Conservation (phyloP, 2,888 invertebrate species). For the Leptura quadrifasciata region DNA sequence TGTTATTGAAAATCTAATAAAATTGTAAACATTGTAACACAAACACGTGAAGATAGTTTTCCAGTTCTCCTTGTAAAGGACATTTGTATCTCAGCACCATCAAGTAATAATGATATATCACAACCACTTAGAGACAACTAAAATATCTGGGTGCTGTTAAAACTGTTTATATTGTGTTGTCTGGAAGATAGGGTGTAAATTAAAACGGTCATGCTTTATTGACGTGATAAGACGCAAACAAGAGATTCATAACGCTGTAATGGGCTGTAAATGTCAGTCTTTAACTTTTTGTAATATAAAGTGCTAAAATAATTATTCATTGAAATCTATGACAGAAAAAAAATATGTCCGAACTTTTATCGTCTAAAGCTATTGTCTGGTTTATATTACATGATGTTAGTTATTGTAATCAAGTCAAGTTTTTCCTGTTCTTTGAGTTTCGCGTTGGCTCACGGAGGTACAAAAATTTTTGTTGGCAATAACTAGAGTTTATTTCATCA, state of each 20-base stretch:
- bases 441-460: too few species aligned
- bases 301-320: constrained; percentile 17
- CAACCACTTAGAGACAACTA: constrained; percentile 41
- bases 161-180: constrained; percentile 25
- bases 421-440: too few species aligned
- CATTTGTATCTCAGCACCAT: constrained; percentile 36
- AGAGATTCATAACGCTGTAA: constrained; percentile 20
- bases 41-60: too few species aligned
- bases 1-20: too few species aligned
- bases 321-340: background rate
- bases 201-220: constrained; percentile 25
- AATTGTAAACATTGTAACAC: too few species aligned
- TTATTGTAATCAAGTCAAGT: too few species aligned
- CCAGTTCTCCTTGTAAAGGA: background rate
- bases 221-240: constrained; percentile 22
- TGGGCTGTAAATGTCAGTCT: constrained; percentile 37
- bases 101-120: constrained; percentile 50
- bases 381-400: too few species aligned
- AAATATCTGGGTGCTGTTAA: constrained; percentile 45
- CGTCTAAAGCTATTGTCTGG: background rate
- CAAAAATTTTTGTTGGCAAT: too few species aligned
- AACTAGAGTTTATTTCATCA: too few species aligned
- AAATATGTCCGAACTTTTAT: background rate
- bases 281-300: constrained; percentile 28
- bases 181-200: constrained; percentile 25